phyloP scores from a whole-genome alignment of 2,888 invertebrate genomes.

The Keiferia lycopersicella region DNA sequence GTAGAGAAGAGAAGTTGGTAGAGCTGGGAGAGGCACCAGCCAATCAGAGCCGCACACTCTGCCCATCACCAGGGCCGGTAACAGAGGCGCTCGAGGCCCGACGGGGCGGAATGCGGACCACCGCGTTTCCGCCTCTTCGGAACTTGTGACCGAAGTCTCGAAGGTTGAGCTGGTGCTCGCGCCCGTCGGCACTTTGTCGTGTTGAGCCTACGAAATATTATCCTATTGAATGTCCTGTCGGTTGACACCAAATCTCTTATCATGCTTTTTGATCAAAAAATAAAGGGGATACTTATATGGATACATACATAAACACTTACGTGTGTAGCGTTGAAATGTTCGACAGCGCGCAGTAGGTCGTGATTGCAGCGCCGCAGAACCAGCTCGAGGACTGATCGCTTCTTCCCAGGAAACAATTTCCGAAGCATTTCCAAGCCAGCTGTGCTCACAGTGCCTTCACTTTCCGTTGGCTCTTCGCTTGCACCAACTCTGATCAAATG shows the following conservation, averaged over 20 bases:
- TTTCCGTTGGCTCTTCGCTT: constrained; percentile 52
- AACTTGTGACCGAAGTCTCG: constrained; percentile 65
- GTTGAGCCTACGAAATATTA: constrained; percentile 51
- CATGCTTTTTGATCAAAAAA: no score
- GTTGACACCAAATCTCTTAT: no score
- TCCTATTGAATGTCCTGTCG: no score
- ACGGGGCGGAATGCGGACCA: constrained; percentile 78
- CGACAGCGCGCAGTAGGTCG: constrained; percentile 93
- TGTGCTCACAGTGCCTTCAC: constrained; percentile 81
- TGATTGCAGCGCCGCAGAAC: constrained; percentile 96
- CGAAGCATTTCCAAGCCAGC: constrained; percentile 92
- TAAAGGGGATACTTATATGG: neutral
- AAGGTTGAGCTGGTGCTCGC: constrained; percentile 46
- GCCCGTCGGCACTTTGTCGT: constrained; percentile 54
- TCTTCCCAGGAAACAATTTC: constrained; percentile 94
- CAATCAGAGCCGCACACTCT: constrained; percentile 78
- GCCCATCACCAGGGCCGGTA: constrained; percentile 74
- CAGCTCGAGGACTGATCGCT: constrained; percentile 92
- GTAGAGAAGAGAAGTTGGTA: constrained; percentile 60
- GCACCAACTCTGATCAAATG: constrained; percentile 35
- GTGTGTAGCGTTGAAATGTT: constrained; percentile 86
- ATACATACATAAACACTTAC: constrained; percentile 43
- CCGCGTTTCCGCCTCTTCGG: constrained; percentile 61
- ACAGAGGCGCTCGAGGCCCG: constrained; percentile 69
- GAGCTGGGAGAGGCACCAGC: constrained; percentile 71